Base-by-base conservation (phyloP, 1,140 invertebrate species). In the Saccostrea cuccullata region DNA sequence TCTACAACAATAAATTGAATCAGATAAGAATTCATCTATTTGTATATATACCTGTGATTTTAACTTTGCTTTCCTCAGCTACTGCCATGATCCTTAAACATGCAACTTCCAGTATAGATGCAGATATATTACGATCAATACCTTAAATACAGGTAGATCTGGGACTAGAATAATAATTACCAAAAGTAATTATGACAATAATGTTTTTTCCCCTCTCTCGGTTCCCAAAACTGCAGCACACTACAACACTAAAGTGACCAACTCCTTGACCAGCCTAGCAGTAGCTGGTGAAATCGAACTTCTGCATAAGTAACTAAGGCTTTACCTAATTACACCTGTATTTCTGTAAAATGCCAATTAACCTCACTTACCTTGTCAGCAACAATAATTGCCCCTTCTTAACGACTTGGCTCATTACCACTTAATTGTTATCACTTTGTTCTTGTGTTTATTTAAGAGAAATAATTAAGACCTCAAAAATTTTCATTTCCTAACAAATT, bases 61-160 rank as follows among this genome's bases (percentile, higher is more conserved):
- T 30, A 26, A 17, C 11, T 30, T 30, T 36, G 70, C 3, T 36
- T 11, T 77, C 70, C 15, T 77, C 23, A 26, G 4, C 8, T 11
- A 77, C 12, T 77, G 30, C 70, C 70, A 77, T 77, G 70, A 26
- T 77, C 15, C 26, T 36, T 30, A 17, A 12, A 77, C 70, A n/a
- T 73, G 12, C 26, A 20, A 64, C 20, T 5, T 77, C 23, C 26
- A 30, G n/a, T 9, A 77, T 36, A 30, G 26, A 77, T 77, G 26
- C 26, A 77, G 6, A 36, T 67, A 67, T n/a, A 67, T n/a, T 67
- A 20, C 8, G 30, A 77, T 77, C 70, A 77, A 77, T 77, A 77
- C 60, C 60, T 23, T 2, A 20, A 23, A 67, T 23, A 77, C 47
- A 47, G 47, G 47, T 47, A 47, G 47, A 47, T 47, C 47, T 47